phyloP scores from a whole-genome alignment of 2,797 vertebrate species.

The Sternarchorhynchus goeldii region DNA sequence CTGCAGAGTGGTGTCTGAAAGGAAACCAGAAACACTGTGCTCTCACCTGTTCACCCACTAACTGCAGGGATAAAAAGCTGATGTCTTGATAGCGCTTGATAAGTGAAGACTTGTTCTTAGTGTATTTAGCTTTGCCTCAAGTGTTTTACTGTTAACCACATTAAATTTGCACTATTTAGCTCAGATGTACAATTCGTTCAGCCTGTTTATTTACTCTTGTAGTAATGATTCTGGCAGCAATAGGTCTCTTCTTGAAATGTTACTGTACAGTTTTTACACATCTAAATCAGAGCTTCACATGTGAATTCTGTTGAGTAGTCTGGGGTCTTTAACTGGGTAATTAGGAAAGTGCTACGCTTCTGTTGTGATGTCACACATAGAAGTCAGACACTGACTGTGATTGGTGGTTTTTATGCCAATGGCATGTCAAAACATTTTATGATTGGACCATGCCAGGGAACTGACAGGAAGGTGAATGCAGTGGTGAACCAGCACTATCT shows the following conservation, averaged over 20 bases:
- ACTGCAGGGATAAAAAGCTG: background rate
- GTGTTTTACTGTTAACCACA: too few relatives aligned
- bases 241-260: background rate
- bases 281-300: background rate
- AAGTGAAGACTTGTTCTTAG: too few relatives aligned
- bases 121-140: too few relatives aligned
- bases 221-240: conserved; percentile 8
- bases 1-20: conserved; percentile 20
- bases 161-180: too few relatives aligned
- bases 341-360: conserved; percentile 4
- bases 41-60: conserved; percentile 39
- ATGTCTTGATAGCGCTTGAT: background rate
- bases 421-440: background rate
- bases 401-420: conserved; percentile 7
- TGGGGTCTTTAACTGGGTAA: background rate
- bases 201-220: too few relatives aligned
- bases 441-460: background rate
- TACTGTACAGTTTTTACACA: background rate
- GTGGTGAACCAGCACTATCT: too few relatives aligned
- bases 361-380: conserved; percentile 6
- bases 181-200: too few relatives aligned
- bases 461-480: background rate
- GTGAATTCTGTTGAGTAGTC: background rate
- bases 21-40: conserved; percentile 13
- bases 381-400: background rate